Base-by-base conservation (phyloP, 1,140 invertebrate species). In the Bombus sylvicola region DNA sequence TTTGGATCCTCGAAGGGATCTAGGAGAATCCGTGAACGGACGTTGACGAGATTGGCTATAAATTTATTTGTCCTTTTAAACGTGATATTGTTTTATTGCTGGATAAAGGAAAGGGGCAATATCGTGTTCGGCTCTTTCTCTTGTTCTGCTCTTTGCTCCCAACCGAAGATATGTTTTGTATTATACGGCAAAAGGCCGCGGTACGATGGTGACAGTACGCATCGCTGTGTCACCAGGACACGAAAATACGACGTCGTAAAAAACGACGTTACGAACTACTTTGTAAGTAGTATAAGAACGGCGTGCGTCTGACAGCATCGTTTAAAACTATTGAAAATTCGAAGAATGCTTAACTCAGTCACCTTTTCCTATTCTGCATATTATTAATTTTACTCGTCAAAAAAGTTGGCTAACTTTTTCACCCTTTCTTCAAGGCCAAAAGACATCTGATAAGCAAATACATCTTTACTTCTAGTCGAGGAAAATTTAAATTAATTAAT, bases 51-150 rank as follows among this genome's bases (percentile, higher is more conserved):
- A 94, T 94, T 94, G 93, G 90, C 93, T 89, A 94, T 94, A 94
- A 94, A 95, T 94, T 94, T 94, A 95, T 95, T 94, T 94, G 90
- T 84, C 85, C 90, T 87, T 91, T 91, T 91, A 87, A 89, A 93
- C 91, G 92, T 93, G 92, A 92, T 92, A 94, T 92, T 92, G 81
- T 92, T 92, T 94, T 93, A 93, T 91, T 91, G 91, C 88, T 64
- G 91, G 86, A 92, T 92, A 91, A 94, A 94, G 83, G 89, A 82
- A 92, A 90, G 88, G 88, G 85, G 81, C 90, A 85, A 89, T 86
- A 83, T 90, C 69, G 75, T 59, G 53, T 66, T 71, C 39, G 31
- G 28, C 62, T 73, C 57, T 39, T 64, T 28, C 43, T 62, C 79
- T 85, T 82, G n/a, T 69, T 66, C 43, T 75, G 79, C 86, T 57